These are phyloP conservation scores for Fulica atra DNA, from an alignment of 2,113 vertebrate species.

Conservation along the genomic window DNA sequence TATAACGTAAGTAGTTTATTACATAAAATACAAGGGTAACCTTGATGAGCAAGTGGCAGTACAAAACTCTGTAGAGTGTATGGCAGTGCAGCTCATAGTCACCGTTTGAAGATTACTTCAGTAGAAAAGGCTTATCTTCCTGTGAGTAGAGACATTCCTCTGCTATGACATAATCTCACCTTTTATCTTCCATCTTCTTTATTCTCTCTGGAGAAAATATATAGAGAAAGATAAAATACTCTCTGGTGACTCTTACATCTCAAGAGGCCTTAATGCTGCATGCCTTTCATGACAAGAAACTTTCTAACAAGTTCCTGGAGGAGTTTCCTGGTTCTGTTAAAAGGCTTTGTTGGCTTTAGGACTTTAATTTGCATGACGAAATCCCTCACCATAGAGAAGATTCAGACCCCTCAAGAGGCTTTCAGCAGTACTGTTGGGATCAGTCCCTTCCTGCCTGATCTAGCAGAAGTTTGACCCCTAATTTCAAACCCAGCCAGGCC, in stretches of 20 bases:
- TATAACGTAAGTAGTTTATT: not conserved
- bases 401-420: not conserved
- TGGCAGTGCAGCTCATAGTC: not conserved
- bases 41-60: not conserved
- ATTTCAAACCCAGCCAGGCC: not conserved
- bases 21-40: not conserved
- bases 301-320: not conserved
- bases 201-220: not conserved
- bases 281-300: not conserved
- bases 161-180: not conserved
- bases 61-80: not conserved
- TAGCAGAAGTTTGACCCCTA: not conserved
- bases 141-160: not conserved
- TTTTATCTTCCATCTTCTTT: not conserved
- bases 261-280: not conserved
- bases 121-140: not conserved
- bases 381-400: not conserved
- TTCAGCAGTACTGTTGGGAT: not conserved
- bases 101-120: not conserved
- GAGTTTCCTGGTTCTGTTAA: not conserved
- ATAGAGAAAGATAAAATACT: not conserved
- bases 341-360: not conserved
- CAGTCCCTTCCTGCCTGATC: not conserved
- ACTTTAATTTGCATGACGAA: not conserved
- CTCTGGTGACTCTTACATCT: not conserved